Base-by-base conservation (phyloP, 2,888 invertebrate species). In the Chrysolina americana region DNA sequence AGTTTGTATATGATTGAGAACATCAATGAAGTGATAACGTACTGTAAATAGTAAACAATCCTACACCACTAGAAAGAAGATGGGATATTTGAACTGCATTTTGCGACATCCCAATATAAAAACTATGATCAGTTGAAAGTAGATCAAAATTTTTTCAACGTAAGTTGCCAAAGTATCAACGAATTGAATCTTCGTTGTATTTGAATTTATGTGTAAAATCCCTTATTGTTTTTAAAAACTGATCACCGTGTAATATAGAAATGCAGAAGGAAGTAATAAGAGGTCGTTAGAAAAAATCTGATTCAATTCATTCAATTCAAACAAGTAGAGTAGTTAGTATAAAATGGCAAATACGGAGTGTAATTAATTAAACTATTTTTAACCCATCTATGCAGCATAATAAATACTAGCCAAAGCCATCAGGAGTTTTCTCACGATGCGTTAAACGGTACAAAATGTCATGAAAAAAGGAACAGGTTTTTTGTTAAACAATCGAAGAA, bases 371-470 rank as follows among this genome's bases (percentile, higher is more conserved):
- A 53, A 66, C 47, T 62, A 69, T 75, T 75, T 70, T 75, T 70
- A 70, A 75, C 69, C 71, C 68, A 44, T 59, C 59, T 68, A 19
- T 44, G 48, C 21, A 65, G 62, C 68, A 36, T 41, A 78, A 76
- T 73, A 75, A 76, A 75, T 73, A 75, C 70, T 69, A 71, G 44
- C 65, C 65, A 65, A 36, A 71, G 73, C 68, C 77, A 79, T 79
- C 75, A 78, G 73, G 71, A 80, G 80, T 79, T 79, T 80, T 79
- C 80, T 80, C 80, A 80, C 80, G 79, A 76, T 79, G 75, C 76
- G 70, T 75, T 77, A 78, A 79, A 77, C 75, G 77, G 78, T 78
- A 80, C 77, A 76, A 77, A 80, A 79, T 79, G 79, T 80, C 79
- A 76, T 65, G 76, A 70, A 78, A 81, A 78, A 78, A 77, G 59